Evolutionary conservation across 2,113 vertebrate genomes (phyloP).

Genomic region (Plecturocebus donacophilus): DNA sequence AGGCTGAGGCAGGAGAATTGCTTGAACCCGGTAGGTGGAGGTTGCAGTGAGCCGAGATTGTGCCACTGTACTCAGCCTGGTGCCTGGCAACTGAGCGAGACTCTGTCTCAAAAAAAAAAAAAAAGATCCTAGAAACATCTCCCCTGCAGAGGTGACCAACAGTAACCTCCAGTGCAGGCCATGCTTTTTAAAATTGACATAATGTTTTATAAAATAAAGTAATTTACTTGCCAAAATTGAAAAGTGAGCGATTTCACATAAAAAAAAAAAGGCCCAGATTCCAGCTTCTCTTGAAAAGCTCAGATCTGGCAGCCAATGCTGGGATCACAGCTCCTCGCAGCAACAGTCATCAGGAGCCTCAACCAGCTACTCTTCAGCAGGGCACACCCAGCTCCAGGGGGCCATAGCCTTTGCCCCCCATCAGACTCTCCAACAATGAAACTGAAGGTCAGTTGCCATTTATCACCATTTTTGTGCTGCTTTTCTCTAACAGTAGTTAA

Average conservation of each 20-base stretch:
- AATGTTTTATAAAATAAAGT: background rate
- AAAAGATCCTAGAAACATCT: accelerated
- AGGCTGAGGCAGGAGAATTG: too few relatives aligned
- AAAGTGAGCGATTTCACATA: background rate
- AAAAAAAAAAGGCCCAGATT: background rate
- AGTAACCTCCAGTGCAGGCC: background rate
- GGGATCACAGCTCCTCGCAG: background rate
- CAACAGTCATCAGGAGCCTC: accelerated
- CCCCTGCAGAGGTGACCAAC: background rate
- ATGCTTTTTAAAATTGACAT: background rate
- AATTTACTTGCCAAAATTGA: background rate
- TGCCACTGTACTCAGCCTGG: too few relatives aligned
- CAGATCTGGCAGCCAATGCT: background rate
- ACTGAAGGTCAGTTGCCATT: background rate
- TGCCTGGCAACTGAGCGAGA: too few relatives aligned
- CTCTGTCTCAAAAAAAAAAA: too few relatives aligned
- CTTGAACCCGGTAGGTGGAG: too few relatives aligned
- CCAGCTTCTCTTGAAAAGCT: background rate
- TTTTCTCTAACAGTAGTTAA: background rate
- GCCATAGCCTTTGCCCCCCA: background rate
- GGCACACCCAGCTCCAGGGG: accelerated
- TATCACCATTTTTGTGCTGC: background rate
- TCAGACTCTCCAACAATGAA: background rate
- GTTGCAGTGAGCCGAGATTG: too few relatives aligned
- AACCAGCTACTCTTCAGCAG: background rate